A percentile compares a stretch with the other conserved stretches of the same genome.
These are phyloP conservation scores for Eupithecia subfuscata DNA, from an alignment of 2,888 invertebrate species.

Conservation along the genomic window DNA sequence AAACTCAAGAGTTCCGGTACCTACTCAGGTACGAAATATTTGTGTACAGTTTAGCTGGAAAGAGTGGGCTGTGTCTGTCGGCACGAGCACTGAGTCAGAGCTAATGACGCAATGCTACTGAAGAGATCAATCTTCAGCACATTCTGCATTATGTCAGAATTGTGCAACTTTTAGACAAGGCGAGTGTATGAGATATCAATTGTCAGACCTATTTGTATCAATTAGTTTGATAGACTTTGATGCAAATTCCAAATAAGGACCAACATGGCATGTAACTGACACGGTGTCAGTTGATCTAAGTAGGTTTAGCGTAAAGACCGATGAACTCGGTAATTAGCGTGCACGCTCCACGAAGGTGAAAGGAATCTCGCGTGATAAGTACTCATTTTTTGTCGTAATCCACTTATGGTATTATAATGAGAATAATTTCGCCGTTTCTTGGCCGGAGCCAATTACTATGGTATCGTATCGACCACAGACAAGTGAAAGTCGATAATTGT, in stretches of 20 bases:
- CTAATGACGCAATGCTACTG: conserved; percentile 40
- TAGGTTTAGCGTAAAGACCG: conserved; percentile 61
- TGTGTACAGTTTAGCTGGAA: conserved; percentile 28
- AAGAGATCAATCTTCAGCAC: conserved; percentile 35
- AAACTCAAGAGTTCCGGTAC: conserved; percentile 6
- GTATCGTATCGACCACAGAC: conserved; percentile 64
- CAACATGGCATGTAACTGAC: conserved; percentile 14
- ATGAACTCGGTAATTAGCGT: conserved; percentile 69
- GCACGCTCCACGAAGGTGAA: conserved; percentile 68
- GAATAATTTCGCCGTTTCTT: conserved; percentile 70
- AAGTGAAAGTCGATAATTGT: conserved; percentile 74
- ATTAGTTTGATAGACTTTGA: conserved; percentile 21
- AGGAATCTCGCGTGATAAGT: conserved; percentile 64
- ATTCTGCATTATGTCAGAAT: conserved; percentile 17
- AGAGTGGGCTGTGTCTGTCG: conserved; percentile 34
- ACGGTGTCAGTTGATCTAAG: conserved; percentile 36
- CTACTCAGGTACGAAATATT: conserved; percentile 15
- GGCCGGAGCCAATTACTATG: conserved; percentile 69
- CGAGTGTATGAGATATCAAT: conserved; percentile 25
- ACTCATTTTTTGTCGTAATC: conserved; percentile 57
- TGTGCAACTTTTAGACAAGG: conserved; percentile 20
- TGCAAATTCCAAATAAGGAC: conserved; percentile 13
- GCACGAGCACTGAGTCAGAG: conserved; percentile 37
- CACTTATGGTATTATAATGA: conserved; percentile 68
- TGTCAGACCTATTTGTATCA: conserved; percentile 35